A percentile compares a stretch with the other conserved stretches of the same genome.
These are phyloP conservation scores for Anodontia alba DNA, from an alignment of 2,888 invertebrate genomes.

Conservation along the genomic window DNA sequence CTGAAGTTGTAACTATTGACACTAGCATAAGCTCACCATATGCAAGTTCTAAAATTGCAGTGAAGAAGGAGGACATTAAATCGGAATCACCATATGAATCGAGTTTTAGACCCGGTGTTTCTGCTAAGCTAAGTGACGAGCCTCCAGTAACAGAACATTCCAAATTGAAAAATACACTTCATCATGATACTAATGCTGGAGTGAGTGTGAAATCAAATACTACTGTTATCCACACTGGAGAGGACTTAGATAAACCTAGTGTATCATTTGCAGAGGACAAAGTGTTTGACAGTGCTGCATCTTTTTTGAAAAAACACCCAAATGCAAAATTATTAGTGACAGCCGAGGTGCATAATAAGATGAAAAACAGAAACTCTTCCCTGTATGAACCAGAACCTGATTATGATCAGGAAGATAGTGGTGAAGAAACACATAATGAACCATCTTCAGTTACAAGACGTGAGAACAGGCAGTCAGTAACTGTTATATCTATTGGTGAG, in stretches of 20 bases:
- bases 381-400: slow-evolving; percentile 77
- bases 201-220: slow-evolving; percentile 24
- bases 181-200: slow-evolving; percentile 59
- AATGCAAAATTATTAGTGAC: slow-evolving; percentile 79
- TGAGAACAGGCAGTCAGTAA: slow-evolving; percentile 63
- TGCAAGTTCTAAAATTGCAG: slow-evolving; percentile 72
- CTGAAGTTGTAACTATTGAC: slow-evolving; percentile 75
- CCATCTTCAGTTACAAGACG: slow-evolving; percentile 34
- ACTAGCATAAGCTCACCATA: slow-evolving; percentile 63
- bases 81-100: slow-evolving; percentile 86
- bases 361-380: slow-evolving; percentile 52
- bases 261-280: slow-evolving; percentile 79
- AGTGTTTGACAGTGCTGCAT: slow-evolving; percentile 76
- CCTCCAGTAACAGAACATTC: slow-evolving; percentile 88
- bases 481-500: slow-evolving; percentile 74
- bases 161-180: slow-evolving; percentile 57
- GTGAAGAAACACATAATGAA: slow-evolving; percentile 56
- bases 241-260: slow-evolving; percentile 61
- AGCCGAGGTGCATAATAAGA: slow-evolving; percentile 70
- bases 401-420: slow-evolving; percentile 74
- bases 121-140: slow-evolving; percentile 94
- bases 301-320: slow-evolving; percentile 79
- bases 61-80: slow-evolving; percentile 46
- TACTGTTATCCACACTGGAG: slow-evolving; percentile 33
- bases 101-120: slow-evolving; percentile 94